phyloP scores from a whole-genome alignment of 2,113 vertebrate species.

The Zapus hudsonius region DNA sequence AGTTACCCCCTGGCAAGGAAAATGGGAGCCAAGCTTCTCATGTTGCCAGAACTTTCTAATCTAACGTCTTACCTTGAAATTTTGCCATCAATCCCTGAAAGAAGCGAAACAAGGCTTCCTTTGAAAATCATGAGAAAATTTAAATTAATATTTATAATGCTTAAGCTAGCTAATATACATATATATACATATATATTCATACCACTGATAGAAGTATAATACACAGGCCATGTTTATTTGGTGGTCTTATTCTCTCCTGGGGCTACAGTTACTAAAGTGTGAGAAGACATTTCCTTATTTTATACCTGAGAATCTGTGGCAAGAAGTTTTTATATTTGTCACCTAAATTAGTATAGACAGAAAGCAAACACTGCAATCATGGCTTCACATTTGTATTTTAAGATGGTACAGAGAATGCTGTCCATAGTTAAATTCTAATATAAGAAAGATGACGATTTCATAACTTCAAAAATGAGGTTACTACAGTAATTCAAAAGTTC shows the following conservation, averaged over 20 bases:
- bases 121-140: background rate
- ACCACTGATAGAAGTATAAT: too few relatives aligned
- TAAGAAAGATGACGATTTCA: background rate
- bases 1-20: background rate
- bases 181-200: background rate
- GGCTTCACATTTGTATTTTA: background rate
- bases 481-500: background rate
- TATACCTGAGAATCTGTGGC: background rate
- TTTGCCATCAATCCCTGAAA: too few relatives aligned
- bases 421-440: background rate
- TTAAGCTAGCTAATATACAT: background rate
- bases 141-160: background rate
- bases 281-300: background rate
- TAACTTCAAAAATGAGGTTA: background rate
- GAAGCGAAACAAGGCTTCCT: too few relatives aligned
- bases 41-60: background rate
- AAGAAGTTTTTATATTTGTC: accelerated
- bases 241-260: background rate
- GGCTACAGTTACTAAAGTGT: accelerated
- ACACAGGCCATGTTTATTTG: accelerated
- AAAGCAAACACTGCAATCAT: background rate
- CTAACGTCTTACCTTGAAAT: background rate
- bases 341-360: background rate
- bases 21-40: background rate
- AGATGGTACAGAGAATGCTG: background rate